Evolutionary conservation across 2,113 vertebrate genomes (phyloP).

Genomic region (Thinocorus orbignyianus): DNA sequence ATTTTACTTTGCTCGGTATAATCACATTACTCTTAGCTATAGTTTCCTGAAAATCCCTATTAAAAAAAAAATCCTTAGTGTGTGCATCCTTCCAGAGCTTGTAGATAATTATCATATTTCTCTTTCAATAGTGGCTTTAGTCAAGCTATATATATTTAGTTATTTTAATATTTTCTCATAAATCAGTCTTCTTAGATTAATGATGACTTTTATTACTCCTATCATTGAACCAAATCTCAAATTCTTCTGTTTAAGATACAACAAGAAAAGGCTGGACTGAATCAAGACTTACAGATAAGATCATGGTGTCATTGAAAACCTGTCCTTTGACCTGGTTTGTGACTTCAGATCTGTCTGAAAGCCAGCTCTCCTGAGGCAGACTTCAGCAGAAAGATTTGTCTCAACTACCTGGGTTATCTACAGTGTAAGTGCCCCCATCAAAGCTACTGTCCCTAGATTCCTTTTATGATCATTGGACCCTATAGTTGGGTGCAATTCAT

Average conservation of each 20-base stretch:
- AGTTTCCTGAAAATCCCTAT: slow-evolving; percentile 42
- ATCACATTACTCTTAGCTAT: slow-evolving; percentile 38
- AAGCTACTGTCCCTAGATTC: background rate
- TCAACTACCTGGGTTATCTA: background rate
- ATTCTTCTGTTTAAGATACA: slow-evolving; percentile 44
- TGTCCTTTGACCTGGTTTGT: slow-evolving; percentile 9
- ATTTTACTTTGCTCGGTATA: slow-evolving; percentile 39
- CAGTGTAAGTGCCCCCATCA: background rate
- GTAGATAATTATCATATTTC: slow-evolving; percentile 45
- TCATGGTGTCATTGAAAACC: slow-evolving; percentile 8
- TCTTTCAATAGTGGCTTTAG: slow-evolving; percentile 34
- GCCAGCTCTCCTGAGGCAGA: background rate
- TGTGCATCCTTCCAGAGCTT: slow-evolving; percentile 12
- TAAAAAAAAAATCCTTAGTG: background rate
- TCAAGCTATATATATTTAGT: slow-evolving; percentile 25
- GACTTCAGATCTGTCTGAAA: slow-evolving; percentile 14
- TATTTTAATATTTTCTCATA: slow-evolving; percentile 53
- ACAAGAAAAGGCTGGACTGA: background rate
- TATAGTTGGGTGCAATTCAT: background rate
- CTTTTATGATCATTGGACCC: background rate
- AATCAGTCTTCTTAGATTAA: slow-evolving; percentile 8
- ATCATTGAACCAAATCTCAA: slow-evolving; percentile 15
- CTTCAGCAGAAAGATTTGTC: slow-evolving; percentile 9
- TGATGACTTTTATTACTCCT: slow-evolving; percentile 3
- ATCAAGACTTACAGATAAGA: slow-evolving; percentile 20